Percentiles rank a stretch among this genome's conserved stretches.
Evolutionary conservation across 2,113 vertebrate genomes (phyloP).

Genomic region (Phrynosoma platyrhinos): DNA sequence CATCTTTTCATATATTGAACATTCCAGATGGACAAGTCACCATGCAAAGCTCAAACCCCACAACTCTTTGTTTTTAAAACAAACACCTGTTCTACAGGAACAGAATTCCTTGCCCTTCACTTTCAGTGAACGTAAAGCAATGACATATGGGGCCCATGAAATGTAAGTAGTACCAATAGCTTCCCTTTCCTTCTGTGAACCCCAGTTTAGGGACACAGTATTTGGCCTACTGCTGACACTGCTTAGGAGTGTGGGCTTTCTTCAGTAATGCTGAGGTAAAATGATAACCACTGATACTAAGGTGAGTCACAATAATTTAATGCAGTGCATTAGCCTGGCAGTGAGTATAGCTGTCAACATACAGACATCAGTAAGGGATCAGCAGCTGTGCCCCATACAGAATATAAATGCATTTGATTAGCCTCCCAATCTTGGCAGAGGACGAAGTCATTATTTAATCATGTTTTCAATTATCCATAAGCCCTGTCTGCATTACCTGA

Average conservation of each 20-base stretch:
- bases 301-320: background rate
- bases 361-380: background rate
- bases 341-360: background rate
- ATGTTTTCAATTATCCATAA: constrained; percentile 15
- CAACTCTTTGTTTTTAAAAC: background rate
- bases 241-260: background rate
- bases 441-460: constrained; percentile 9
- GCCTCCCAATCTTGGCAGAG: background rate
- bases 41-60: too few relatives aligned
- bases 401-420: constrained; percentile 8
- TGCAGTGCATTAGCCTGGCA: background rate
- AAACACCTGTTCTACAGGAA: background rate
- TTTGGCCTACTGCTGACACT: background rate
- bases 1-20: too few relatives aligned
- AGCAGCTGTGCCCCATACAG: background rate
- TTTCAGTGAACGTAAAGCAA: too few relatives aligned
- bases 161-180: too few relatives aligned
- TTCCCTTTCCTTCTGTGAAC: too few relatives aligned
- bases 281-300: background rate
- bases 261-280: background rate
- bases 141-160: too few relatives aligned
- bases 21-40: too few relatives aligned
- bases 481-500: background rate
- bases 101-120: too few relatives aligned
- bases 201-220: too few relatives aligned